A percentile compares a stretch with the other conserved stretches of the same genome.
Evolutionary conservation across 2,797 vertebrate species (phyloP).

Genomic region (Picus viridis): DNA sequence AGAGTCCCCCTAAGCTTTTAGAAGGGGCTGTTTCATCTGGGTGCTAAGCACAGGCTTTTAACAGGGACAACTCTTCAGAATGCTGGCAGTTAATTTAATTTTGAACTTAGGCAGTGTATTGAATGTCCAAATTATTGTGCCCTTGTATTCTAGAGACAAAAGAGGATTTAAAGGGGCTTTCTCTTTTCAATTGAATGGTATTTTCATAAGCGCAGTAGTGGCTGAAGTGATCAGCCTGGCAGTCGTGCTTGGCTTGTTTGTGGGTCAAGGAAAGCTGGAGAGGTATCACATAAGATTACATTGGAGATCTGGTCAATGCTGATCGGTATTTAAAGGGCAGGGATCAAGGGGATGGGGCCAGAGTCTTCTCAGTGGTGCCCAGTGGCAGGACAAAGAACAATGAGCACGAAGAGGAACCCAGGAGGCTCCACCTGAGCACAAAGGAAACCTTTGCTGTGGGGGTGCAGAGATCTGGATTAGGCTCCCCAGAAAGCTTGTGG

Average conservation of each 20-base stretch:
- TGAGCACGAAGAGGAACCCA: too few relatives aligned
- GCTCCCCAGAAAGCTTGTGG: too few relatives aligned
- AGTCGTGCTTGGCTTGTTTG: not conserved
- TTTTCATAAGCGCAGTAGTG: not conserved
- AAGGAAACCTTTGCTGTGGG: too few relatives aligned
- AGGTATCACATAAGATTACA: not conserved
- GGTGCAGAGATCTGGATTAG: too few relatives aligned
- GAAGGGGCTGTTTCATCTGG: not conserved
- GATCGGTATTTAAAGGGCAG: too few relatives aligned
- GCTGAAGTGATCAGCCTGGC: not conserved
- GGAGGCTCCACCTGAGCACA: too few relatives aligned
- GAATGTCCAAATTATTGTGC: conserved; percentile 10
- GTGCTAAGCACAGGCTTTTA: not conserved
- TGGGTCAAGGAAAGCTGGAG: not conserved
- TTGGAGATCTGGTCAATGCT: too few relatives aligned
- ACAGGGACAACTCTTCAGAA: conserved; percentile 20
- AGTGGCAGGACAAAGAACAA: too few relatives aligned
- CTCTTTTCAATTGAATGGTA: not conserved
- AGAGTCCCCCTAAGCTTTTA: not conserved
- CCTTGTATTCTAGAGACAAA: not conserved
- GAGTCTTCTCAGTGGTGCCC: too few relatives aligned
- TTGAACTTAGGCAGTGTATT: not conserved
- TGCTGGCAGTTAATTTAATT: conserved; percentile 32
- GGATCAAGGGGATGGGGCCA: too few relatives aligned
- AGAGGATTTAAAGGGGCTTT: conserved; percentile 1